Base-by-base conservation (phyloP, 2,797 vertebrate genomes). In the Neostethus bicornis region DNA sequence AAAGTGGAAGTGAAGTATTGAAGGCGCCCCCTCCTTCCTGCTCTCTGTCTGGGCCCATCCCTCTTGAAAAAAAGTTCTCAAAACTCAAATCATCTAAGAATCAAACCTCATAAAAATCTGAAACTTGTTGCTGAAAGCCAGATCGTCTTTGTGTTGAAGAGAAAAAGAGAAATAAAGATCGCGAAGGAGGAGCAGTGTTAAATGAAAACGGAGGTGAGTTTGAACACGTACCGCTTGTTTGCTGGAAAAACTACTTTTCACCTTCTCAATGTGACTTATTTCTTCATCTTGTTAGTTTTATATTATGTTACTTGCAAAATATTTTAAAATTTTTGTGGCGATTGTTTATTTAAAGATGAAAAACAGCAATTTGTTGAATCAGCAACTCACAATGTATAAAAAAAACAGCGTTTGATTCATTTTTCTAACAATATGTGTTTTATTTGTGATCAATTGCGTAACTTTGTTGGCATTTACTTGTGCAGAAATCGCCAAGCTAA, bases 201-300 rank as follows among this genome's bases (percentile, higher is more conserved):
- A 13, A 50, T 23, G 53, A 75, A n/a, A 80, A 77, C 34, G 0
- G n/a, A 73, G 80, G 85, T 86, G 66, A 79, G 82, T 66, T 14
- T 1, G 1, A 7, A 17, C 13, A 11, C 39, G 23, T 26, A 1
- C 0, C 0, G 2, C 2, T 1, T 11, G 13, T 0, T 23, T 17
- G 31, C 29, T 5, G 0, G 17, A n/a, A n/a, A n/a, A n/a, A n/a
- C n/a, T n/a, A n/a, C n/a, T n/a, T n/a, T n/a, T n/a, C n/a, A n/a
- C n/a, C n/a, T n/a, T n/a, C n/a, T n/a, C n/a, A n/a, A n/a, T n/a
- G n/a, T n/a, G n/a, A n/a, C n/a, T n/a, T n/a, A n/a, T n/a, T n/a
- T n/a, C n/a, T n/a, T n/a, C n/a, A n/a, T n/a, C n/a, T n/a, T n/a
- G n/a, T n/a, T n/a, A n/a, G n/a, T n/a, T n/a, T n/a, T n/a, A n/a